Evolutionary conservation across 2,797 vertebrate species (phyloP), one percentile per base, ranked within the genome.

Genomic region (Coluber constrictor): DNA sequence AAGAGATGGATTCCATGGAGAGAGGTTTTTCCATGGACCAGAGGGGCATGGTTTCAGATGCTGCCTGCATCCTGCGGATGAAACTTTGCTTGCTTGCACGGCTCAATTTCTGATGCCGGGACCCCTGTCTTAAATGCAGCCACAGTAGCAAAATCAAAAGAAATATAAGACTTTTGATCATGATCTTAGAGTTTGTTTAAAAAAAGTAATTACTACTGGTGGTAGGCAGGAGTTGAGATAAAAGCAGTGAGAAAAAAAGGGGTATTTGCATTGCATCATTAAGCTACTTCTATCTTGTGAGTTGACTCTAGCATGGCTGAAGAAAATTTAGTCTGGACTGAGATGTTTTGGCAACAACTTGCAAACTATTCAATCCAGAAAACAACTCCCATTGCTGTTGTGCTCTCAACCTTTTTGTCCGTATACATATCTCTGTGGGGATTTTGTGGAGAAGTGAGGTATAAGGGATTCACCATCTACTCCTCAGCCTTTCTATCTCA

Each of bases 1-100:
- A 13, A 7, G 15, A 12, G 66, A 8, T 5, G 1, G 15, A 6
- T 32, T 70, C 13, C 2, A 0, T 32, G 15, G n/a, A 70, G 13
- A n/a, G n/a, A 32, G n/a, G 2, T 32, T 29, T 70, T 70, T 32
- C n/a, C 13, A 32, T 70, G 29, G 13, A 70, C n/a, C n/a, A 70
- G 5, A 32, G n/a, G 2, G 13, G 1, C 0, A 0, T 70, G 29
- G 63, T 66, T n/a, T 66, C 5, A 5, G 5, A 5, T 66, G 63
- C 25, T 70, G 63, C 63, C 13, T 70, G 63, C 63, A n/a, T 70
- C 63, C 63, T 2, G 2, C 0, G 1, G 63, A 70, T 32, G 29
- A n/a, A 13, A 32, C 13, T 70, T 70, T 29, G 2, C 29, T 66
- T 70, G 63, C 32, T 70, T 70, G n/a, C n/a, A 32, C 16, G 15